A percentile compares a stretch with the other conserved stretches of the same genome.
phyloP scores from a whole-genome alignment of 2,888 invertebrate genomes.

The Horisme vitalbata region DNA sequence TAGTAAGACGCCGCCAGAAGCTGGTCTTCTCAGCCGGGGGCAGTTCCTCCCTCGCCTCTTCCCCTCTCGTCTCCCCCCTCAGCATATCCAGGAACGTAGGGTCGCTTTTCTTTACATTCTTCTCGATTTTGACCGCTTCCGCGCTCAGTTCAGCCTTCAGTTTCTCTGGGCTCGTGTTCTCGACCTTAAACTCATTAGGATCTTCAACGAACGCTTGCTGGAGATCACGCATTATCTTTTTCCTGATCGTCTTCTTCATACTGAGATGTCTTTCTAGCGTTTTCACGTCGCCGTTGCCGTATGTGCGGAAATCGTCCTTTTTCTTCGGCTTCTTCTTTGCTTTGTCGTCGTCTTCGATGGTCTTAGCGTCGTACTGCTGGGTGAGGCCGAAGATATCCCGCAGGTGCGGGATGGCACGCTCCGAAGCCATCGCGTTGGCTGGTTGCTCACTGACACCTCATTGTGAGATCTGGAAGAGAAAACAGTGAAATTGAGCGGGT shows the following conservation, averaged over 20 bases:
- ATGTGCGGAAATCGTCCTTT: constrained; percentile 87
- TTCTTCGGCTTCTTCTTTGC: constrained; percentile 84
- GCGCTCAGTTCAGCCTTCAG: constrained; percentile 86
- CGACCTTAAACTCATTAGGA: constrained; percentile 88
- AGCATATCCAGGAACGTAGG: constrained; percentile 87
- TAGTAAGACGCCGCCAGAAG: constrained; percentile 87
- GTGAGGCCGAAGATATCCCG: constrained; percentile 88
- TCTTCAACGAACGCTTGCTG: constrained; percentile 89
- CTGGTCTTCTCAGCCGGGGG: constrained; percentile 83
- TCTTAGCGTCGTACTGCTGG: constrained; percentile 77
- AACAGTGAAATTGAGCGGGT: constrained; percentile 34
- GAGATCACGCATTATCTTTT: constrained; percentile 92
- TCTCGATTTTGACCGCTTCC: constrained; percentile 85
- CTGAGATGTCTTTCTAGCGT: constrained; percentile 91
- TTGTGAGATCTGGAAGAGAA: constrained; percentile 68
- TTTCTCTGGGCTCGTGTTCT: constrained; percentile 86
- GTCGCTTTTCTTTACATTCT: constrained; percentile 79
- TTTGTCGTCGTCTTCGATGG: constrained; percentile 76
- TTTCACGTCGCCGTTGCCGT: constrained; percentile 86
- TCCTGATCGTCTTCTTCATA: constrained; percentile 93
- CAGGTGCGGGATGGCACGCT: constrained; percentile 89
- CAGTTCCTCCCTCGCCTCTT: constrained; percentile 71
- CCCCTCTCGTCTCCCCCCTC: constrained; percentile 81
- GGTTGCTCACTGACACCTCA: constrained; percentile 70
- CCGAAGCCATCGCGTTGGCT: constrained; percentile 83